Percentiles rank a stretch among this genome's conserved stretches.
Evolutionary conservation across 92 coral and sea anemone species (phyloP).

Genomic region (Scolanthus callimorphus): DNA sequence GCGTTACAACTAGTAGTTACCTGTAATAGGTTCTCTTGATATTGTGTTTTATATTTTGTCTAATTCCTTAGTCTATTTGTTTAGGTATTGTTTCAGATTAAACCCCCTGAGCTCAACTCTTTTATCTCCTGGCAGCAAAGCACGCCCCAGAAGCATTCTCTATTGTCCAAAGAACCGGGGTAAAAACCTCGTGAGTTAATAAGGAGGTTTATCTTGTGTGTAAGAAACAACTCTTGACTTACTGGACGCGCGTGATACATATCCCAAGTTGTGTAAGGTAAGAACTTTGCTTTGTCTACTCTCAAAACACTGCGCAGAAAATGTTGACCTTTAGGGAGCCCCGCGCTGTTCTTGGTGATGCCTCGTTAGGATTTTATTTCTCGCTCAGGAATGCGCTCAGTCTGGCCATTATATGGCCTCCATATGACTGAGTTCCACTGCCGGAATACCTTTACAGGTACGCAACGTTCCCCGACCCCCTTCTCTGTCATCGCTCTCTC

Average conservation of each 20-base stretch:
- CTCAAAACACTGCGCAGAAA: neutral
- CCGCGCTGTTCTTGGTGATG: neutral
- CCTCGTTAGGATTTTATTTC: neutral
- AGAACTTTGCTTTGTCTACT: constrained; percentile 19
- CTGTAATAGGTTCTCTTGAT: constrained; percentile 77
- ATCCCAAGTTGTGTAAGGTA: constrained; percentile 43
- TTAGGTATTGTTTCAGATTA: constrained; percentile 90
- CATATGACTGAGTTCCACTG: neutral
- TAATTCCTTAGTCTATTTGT: constrained; percentile 96
- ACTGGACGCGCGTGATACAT: constrained; percentile 34
- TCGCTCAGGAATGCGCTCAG: neutral
- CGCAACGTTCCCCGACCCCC: neutral
- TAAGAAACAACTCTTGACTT: neutral
- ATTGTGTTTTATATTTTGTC: constrained; percentile 94
- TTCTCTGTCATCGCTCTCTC: neutral
- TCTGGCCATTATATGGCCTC: neutral
- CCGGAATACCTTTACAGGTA: neutral
- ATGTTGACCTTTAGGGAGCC: neutral
- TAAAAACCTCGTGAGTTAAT: constrained; percentile 43
- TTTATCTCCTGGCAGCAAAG: constrained; percentile 65
- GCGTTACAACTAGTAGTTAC: constrained; percentile 91
- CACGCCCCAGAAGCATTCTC: constrained; percentile 60
- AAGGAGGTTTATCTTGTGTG: constrained; percentile 34
- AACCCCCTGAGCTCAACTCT: constrained; percentile 90
- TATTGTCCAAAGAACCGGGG: constrained; percentile 43